Evolutionary conservation across 2,113 vertebrate species (phyloP), one percentile per base, ranked within the genome.

Genomic region (Campylorhamphus procurvoides): DNA sequence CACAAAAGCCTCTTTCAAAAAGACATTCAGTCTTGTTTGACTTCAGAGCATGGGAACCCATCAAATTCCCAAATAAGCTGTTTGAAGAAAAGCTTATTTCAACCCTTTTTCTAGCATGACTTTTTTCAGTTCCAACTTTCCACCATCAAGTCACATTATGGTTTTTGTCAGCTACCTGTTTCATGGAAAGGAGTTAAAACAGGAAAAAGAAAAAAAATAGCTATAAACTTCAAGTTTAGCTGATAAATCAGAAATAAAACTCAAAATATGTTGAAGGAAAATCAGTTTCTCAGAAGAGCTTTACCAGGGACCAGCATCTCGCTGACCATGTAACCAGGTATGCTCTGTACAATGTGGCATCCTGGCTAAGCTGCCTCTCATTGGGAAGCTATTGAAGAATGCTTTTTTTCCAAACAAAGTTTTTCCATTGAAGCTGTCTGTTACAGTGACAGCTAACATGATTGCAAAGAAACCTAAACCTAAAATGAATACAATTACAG

Each of bases 311-410:
- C 9, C 33, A 74, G 52, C 2, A 3, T 20, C 27, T 79, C 58
- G 31, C 53, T 49, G 40, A 56, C 24, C 13, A 3, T 12, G 14
- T 77, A 66, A 87, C 37, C 17, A 69, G 5, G 6, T 69, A 50
- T 58, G 42, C 58, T 66, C 4, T 0, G 17, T 1, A 2, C 0
- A 1, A 52, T 20, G 37, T 46, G 49, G 24, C 20, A 68, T 10
- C 47, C 40, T 56, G 59, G 55, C 44, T 49, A 22, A 73, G 15
- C 25, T 83, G 16, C 28, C 78, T 66, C 35, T 31, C 23, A 25
- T 8, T 6, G 5, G 58, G 63, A 93, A 88, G 35, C 7, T 68
- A 76, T 28, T 2, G 1, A 15, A 69, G 59, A 87, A 77, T 1
- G 4, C 1, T 8, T 62, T 81, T 77, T 55, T 73, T 17, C 35